Evolutionary conservation across 2,888 invertebrate genomes (phyloP).

Genomic region (Trissoscelio sp.): DNA sequence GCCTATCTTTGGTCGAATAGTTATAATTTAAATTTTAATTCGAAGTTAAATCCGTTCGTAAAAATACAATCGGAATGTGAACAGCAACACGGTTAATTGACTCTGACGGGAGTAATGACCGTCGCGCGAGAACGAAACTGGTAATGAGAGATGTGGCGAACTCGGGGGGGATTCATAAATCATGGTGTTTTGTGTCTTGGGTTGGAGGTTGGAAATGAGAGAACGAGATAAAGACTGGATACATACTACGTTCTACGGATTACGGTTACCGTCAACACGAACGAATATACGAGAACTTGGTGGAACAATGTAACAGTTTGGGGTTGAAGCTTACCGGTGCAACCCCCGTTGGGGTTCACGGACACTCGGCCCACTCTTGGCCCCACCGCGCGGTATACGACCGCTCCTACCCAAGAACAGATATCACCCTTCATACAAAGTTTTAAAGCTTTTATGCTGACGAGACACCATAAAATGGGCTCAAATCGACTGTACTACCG

Average conservation of each 20-base stretch:
- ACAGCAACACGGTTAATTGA: slow-evolving; percentile 29
- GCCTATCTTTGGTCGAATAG: slow-evolving; percentile 12
- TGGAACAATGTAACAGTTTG: slow-evolving; percentile 80
- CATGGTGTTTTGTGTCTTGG: slow-evolving; percentile 40
- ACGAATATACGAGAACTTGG: slow-evolving; percentile 81
- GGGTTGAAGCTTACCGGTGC: slow-evolving; percentile 83
- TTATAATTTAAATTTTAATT: slow-evolving; percentile 18
- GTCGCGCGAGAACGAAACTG: slow-evolving; percentile 21
- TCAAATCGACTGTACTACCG: slow-evolving; percentile 26
- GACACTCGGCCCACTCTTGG: slow-evolving; percentile 83
- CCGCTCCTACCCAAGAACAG: slow-evolving; percentile 83
- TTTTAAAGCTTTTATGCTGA: slow-evolving; percentile 61
- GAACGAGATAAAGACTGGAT: slow-evolving; percentile 73
- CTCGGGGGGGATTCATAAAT: slow-evolving; percentile 36
- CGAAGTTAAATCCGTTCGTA: slow-evolving; percentile 1
- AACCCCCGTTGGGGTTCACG: slow-evolving; percentile 82
- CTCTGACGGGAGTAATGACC: slow-evolving; percentile 14
- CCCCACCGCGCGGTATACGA: slow-evolving; percentile 83
- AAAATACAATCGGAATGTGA: slow-evolving; percentile 6
- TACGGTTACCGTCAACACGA: slow-evolving; percentile 81
- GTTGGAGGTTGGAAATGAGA: slow-evolving; percentile 67
- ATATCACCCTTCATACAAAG: slow-evolving; percentile 77
- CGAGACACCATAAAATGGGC: slow-evolving; percentile 58
- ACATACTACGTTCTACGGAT: slow-evolving; percentile 81
- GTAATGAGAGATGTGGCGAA: slow-evolving; percentile 34